phyloP scores from a whole-genome alignment of 2,113 vertebrate genomes.

The Poeciliopsis occidentalis region DNA sequence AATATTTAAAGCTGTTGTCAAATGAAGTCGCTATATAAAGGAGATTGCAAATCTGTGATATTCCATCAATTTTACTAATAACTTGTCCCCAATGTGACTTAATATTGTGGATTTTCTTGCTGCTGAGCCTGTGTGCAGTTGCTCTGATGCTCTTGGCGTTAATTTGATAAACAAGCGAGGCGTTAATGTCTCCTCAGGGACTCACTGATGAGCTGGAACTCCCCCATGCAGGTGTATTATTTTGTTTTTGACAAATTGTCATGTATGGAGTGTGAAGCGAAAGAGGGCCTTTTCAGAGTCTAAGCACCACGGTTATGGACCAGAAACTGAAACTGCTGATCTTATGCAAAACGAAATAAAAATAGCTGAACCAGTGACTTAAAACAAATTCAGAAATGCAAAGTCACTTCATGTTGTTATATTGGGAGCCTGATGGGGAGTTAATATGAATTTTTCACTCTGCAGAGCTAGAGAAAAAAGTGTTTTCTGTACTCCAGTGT shows the following conservation, averaged over 20 bases:
- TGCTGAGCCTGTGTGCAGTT: not conserved
- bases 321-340: conserved; percentile 30
- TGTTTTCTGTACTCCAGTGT: not conserved
- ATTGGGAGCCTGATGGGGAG: not conserved
- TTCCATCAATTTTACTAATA: not conserved
- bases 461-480: not conserved
- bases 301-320: not conserved
- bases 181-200: conserved; percentile 20
- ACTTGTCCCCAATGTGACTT: not conserved
- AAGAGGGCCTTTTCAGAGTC: conserved; percentile 12
- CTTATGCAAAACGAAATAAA: not conserved
- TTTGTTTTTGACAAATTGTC: not conserved
- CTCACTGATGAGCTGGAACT: conserved; percentile 7
- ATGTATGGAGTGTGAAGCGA: not conserved
- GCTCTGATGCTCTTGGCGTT: conserved; percentile 19
- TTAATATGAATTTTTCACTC: not conserved
- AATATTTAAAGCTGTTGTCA: not conserved
- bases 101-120: not conserved
- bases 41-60: not conserved
- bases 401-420: not conserved
- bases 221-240: conserved; percentile 9
- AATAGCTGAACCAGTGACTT: not conserved
- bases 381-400: not conserved
- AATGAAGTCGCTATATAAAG: not conserved
- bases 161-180: conserved; percentile 32